A percentile compares a stretch with the other conserved stretches of the same genome.
Evolutionary conservation across 2,797 vertebrate genomes (phyloP).

Genomic region (Tympanoctomys barrerae): DNA sequence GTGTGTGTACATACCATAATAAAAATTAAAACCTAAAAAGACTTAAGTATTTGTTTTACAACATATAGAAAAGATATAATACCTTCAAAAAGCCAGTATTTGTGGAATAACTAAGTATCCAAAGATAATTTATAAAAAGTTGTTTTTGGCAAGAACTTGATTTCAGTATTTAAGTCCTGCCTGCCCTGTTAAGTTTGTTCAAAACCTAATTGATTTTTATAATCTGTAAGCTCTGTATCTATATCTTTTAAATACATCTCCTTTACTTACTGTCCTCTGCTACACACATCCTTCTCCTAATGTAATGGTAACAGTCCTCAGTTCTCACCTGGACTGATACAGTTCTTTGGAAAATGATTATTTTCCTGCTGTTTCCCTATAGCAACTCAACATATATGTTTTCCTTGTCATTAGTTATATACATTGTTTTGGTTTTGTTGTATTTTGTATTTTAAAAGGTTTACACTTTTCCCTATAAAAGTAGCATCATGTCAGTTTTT

Average conservation of each 20-base stretch:
- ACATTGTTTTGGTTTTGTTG: conserved; percentile 28
- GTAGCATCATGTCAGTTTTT: neutral
- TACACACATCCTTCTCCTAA: accelerated
- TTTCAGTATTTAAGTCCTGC: neutral
- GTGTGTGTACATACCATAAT: neutral
- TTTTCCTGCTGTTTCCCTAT: neutral
- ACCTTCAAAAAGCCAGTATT: neutral
- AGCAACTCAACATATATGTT: neutral
- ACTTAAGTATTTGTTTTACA: neutral
- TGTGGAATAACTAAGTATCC: neutral
- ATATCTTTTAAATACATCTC: neutral
- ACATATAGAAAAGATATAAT: neutral
- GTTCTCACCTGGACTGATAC: neutral
- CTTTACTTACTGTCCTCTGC: neutral
- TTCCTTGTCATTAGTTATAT: neutral
- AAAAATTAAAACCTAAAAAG: conserved; percentile 25
- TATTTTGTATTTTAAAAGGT: neutral
- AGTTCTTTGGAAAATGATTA: no score
- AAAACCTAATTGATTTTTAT: no score
- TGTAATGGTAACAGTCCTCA: neutral
- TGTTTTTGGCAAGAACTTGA: neutral
- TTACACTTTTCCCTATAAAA: neutral
- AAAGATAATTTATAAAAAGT: neutral
- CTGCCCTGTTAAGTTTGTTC: neutral
- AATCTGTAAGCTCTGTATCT: neutral